Evolutionary conservation across 1,140 invertebrate species (phyloP), one percentile per base, ranked within the genome.

Genomic region (Dreissena polymorpha): DNA sequence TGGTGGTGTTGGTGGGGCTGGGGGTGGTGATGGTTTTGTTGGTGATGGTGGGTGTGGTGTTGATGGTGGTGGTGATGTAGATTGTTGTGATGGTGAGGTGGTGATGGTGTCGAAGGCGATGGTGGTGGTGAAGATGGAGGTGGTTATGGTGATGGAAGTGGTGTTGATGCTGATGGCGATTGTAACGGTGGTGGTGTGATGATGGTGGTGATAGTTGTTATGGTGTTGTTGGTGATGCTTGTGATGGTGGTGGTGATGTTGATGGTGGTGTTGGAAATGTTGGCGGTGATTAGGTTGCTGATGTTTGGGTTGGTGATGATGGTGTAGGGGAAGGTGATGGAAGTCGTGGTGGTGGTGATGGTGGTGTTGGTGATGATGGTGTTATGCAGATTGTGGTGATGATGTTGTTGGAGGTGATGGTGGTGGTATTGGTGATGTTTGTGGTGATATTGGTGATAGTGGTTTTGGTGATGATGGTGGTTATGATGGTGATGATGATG

Each of bases 401-500:
- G 18, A 27, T 72, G 50, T 7, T 21, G 27, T 7, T n/a, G 70
- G 18, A n/a, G 18, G 27, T 72, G 70, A 53, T 72, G 25, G n/a
- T 72, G 50, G 6, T 72, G 8, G 50, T 50, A 10, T 14, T 72
- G 25, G 70, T 72, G 29, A 6, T 72, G 39, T 14, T 8, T 7
- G 27, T 72, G n/a, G 70, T 53, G 70, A n/a, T n/a, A n/a, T n/a
- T n/a, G n/a, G n/a, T n/a, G n/a, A n/a, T 29, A 21, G 23, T 71
- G 39, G 39, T 39, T 71, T 14, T 53, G 21, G 49, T 53, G 18
- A 8, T 72, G 6, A 49, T 72, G 39, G 70, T 72, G 39, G 49
- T 72, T 7, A 49, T 72, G 50, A 49, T 71, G 21, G 39, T 71
- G 16, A 29, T 71, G 53, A 18, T 55, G 53, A 55, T 55, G 18